These are phyloP conservation scores for Drosophila kohkoa DNA, from an alignment of 1,140 invertebrate genomes.

Conservation along the genomic window DNA sequence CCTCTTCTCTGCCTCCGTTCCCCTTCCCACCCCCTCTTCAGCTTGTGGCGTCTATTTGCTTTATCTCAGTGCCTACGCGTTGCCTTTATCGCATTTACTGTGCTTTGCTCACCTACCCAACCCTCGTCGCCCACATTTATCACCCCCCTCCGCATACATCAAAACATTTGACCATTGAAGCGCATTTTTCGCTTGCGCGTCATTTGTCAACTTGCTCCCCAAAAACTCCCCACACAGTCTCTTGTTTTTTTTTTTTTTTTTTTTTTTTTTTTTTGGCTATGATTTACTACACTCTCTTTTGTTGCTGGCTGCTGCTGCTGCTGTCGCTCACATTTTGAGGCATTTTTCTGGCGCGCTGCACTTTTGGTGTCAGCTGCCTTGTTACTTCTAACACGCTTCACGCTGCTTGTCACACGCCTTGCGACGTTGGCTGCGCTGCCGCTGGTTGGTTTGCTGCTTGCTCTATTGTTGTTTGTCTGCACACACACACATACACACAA, in stretches of 20 bases:
- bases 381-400: conserved; percentile 78
- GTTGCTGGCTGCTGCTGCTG: conserved; percentile 16
- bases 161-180: conserved; percentile 81
- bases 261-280: conserved; percentile 41
- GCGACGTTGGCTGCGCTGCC: conserved; percentile 46
- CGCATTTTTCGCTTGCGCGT: conserved; percentile 80
- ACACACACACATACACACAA: conserved; percentile 11
- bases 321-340: conserved; percentile 59
- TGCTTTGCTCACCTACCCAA: conserved; percentile 38
- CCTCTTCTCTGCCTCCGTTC: conserved; percentile 1
- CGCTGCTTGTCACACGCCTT: conserved; percentile 59
- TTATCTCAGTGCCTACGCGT: conserved; percentile 32
- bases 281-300: conserved; percentile 57
- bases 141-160: conserved; percentile 18
- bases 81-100: conserved; percentile 52
- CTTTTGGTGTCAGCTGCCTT: conserved; percentile 80
- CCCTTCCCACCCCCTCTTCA: not conserved
- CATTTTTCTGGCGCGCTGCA: conserved; percentile 68
- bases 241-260: no score
- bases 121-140: conserved; percentile 50
- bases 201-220: conserved; percentile 71
- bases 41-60: conserved; percentile 11
- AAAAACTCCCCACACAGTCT: conserved; percentile 3
- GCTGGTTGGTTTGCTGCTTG: conserved; percentile 65
- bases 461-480: conserved; percentile 36